These are phyloP conservation scores for Trematomus bernacchii DNA, from an alignment of 2,797 vertebrate species.

Conservation along the genomic window DNA sequence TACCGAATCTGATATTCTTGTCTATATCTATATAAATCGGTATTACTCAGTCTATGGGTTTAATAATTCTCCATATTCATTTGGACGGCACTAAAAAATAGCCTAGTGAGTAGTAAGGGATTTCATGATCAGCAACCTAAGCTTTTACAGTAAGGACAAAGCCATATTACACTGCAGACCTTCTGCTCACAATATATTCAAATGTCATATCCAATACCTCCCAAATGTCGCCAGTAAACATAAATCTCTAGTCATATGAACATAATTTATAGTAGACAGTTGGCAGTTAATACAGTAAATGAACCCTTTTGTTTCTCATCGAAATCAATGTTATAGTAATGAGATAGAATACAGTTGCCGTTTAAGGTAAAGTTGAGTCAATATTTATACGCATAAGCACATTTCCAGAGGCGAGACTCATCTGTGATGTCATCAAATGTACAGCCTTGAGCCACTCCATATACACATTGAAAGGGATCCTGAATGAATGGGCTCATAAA, in stretches of 20 bases:
- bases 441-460: slow-evolving; percentile 44
- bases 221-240: not conserved
- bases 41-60: too few species aligned
- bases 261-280: slow-evolving; percentile 12
- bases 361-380: slow-evolving; percentile 54
- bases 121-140: too few species aligned
- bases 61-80: too few species aligned
- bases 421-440: slow-evolving; percentile 66
- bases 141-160: not conserved
- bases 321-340: slow-evolving; percentile 4
- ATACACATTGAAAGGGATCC: slow-evolving; percentile 56
- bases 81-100: too few species aligned
- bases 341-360: slow-evolving; percentile 31
- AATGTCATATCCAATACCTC: not conserved
- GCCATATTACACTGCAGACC: not conserved
- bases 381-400: slow-evolving; percentile 58
- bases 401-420: slow-evolving; percentile 46
- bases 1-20: too few species aligned
- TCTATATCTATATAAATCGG: too few species aligned
- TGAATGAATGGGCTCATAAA: slow-evolving; percentile 76
- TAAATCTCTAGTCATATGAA: not conserved
- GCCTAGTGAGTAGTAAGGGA: too few species aligned
- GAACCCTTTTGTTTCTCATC: slow-evolving; percentile 26
- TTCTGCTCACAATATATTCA: not conserved
- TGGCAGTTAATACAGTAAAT: slow-evolving; percentile 10